A percentile compares a stretch with the other conserved stretches of the same genome.
Evolutionary conservation across 35 echinoderm and acorn worm species (phyloP).

Genomic region (Holothuria glaberrima): DNA sequence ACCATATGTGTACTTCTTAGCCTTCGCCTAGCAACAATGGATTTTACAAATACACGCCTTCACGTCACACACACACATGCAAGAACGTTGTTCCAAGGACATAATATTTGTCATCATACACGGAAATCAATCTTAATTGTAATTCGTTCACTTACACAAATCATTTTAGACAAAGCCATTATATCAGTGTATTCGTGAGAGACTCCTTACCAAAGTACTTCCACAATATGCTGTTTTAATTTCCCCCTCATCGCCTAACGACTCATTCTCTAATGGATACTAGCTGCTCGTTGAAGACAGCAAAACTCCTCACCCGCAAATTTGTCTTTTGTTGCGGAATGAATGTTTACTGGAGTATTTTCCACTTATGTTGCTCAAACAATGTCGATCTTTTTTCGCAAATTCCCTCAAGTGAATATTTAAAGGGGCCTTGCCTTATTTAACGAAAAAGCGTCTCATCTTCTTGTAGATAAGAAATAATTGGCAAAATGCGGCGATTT

Average conservation of each 20-base stretch:
- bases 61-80: too few species aligned
- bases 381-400: conserved; percentile 38
- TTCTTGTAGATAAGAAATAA: not conserved
- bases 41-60: too few species aligned
- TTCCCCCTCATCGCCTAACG: not conserved
- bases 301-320: not conserved
- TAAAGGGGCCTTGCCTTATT: not conserved
- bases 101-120: not conserved
- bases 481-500: not conserved
- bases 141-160: conserved; percentile 41
- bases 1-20: too few species aligned
- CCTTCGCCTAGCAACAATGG: too few species aligned
- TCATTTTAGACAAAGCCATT: conserved; percentile 47
- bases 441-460: not conserved
- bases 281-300: conserved; percentile 26
- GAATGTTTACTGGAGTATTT: conserved; percentile 36
- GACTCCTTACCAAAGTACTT: not conserved
- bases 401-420: conserved; percentile 30
- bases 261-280: conserved; percentile 46
- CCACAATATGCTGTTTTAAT: too few species aligned
- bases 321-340: conserved; percentile 42
- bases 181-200: conserved; percentile 24
- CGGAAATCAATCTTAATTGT: conserved; percentile 41
- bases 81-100: too few species aligned
- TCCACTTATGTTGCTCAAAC: conserved; percentile 49